These are phyloP conservation scores for Cebidichthys violaceus DNA, from an alignment of 2,113 vertebrate species.

Conservation along the genomic window DNA sequence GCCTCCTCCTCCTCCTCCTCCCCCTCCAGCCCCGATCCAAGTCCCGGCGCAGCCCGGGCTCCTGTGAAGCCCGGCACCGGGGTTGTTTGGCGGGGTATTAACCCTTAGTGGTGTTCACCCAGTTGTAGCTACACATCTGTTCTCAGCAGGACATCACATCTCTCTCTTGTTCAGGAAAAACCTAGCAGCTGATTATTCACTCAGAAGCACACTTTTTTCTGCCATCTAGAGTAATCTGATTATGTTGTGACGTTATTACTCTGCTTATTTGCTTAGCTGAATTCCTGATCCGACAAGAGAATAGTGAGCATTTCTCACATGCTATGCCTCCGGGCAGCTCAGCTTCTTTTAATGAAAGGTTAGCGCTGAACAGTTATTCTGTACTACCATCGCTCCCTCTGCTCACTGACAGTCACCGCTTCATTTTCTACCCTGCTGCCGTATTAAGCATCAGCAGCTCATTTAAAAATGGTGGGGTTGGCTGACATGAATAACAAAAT, in stretches of 20 bases:
- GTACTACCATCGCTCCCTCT: not conserved
- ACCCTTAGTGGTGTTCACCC: constrained; percentile 55
- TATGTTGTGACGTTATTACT: constrained; percentile 61
- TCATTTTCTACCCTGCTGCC: not conserved
- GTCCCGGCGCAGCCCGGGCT: constrained; percentile 24
- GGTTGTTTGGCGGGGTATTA: constrained; percentile 60
- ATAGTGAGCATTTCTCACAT: constrained; percentile 52
- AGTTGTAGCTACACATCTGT: constrained; percentile 41
- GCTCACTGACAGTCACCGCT: not conserved
- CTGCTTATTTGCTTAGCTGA: constrained; percentile 58
- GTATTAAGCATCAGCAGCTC: constrained; percentile 6
- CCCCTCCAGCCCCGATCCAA: constrained; percentile 14
- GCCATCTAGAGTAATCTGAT: constrained; percentile 51
- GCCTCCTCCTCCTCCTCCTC: constrained; percentile 11
- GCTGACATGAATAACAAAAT: constrained; percentile 22
- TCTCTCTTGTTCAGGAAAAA: constrained; percentile 44
- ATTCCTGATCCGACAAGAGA: constrained; percentile 45
- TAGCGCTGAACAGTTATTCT: constrained; percentile 18
- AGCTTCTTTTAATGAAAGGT: constrained; percentile 49
- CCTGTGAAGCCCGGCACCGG: constrained; percentile 42
- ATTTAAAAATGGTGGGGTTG: not conserved
- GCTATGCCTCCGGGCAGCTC: constrained; percentile 29
- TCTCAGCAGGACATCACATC: constrained; percentile 51
- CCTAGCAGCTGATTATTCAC: constrained; percentile 26
- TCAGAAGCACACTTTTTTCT: constrained; percentile 8